A percentile compares a stretch with the other conserved stretches of the same genome.
These are phyloP conservation scores for Stegastes partitus DNA, from an alignment of 2,113 vertebrate species.

Conservation along the genomic window DNA sequence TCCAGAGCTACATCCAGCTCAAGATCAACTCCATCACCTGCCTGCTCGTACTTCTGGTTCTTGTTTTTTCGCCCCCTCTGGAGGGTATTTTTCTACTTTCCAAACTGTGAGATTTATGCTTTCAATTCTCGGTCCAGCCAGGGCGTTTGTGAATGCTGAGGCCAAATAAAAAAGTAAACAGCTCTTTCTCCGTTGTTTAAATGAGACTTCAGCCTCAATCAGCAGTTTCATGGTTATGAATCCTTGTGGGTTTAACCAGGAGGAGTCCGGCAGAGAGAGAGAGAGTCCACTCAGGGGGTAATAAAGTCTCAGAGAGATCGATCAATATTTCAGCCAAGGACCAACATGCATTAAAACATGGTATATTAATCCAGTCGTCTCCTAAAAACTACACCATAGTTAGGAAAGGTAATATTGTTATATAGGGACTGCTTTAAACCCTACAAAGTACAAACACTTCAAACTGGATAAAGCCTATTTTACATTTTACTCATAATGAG, in stretches of 20 bases:
- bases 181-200: constrained; percentile 61
- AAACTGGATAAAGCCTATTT: background rate
- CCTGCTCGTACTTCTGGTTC: background rate
- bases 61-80: constrained; percentile 8
- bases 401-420: background rate
- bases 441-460: background rate
- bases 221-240: constrained; percentile 66
- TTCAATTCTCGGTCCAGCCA: constrained; percentile 51
- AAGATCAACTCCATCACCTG: constrained; percentile 23
- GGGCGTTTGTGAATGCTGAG: constrained; percentile 49
- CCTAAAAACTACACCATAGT: constrained; percentile 14
- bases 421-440: background rate
- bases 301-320: constrained; percentile 56
- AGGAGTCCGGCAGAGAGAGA: constrained; percentile 35
- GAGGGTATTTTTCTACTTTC: constrained; percentile 36
- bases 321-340: constrained; percentile 70
- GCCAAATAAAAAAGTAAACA: constrained; percentile 72
- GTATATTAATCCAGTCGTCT: constrained; percentile 38
- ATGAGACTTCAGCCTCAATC: constrained; percentile 71
- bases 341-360: constrained; percentile 46
- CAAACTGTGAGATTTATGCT: constrained; percentile 66
- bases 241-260: constrained; percentile 47
- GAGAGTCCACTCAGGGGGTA: constrained; percentile 52
- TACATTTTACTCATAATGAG: background rate
- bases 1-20: background rate